Evolutionary conservation across 2,888 invertebrate genomes (phyloP).

Genomic region (Archips crataeganus): DNA sequence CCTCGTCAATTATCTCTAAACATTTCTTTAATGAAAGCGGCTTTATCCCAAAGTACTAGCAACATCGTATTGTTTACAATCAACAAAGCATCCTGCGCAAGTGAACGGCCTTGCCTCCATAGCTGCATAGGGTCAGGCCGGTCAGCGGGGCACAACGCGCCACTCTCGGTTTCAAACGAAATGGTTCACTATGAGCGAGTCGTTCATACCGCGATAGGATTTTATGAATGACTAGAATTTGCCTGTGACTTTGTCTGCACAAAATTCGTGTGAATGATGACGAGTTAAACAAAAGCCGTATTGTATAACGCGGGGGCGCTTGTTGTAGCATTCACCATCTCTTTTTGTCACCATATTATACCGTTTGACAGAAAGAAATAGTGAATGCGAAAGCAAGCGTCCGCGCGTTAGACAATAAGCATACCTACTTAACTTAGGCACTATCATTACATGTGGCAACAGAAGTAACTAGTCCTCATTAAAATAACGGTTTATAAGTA

Average conservation of each 20-base stretch:
- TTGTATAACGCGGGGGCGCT: too few species aligned
- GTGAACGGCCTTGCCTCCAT: conserved; percentile 69
- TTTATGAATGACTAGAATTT: not conserved
- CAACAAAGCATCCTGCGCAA: conserved; percentile 46
- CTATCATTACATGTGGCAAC: too few species aligned
- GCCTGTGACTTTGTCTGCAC: too few species aligned
- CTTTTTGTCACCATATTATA: too few species aligned
- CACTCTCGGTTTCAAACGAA: conserved; percentile 68
- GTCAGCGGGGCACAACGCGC: conserved; percentile 69
- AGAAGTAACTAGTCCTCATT: too few species aligned
- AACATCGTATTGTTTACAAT: conserved; percentile 29
- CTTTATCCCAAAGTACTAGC: not conserved
- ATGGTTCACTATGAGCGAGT: conserved; percentile 1
- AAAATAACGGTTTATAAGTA: not conserved
- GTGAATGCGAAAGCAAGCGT: too few species aligned
- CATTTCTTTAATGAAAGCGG: not conserved
- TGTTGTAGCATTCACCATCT: too few species aligned
- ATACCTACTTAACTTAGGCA: too few species aligned
- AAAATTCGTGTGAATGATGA: not conserved
- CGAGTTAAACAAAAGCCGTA: too few species aligned
- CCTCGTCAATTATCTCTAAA: not conserved
- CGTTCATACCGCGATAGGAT: not conserved
- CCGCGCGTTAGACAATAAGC: too few species aligned
- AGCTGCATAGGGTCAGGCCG: conserved; percentile 69
- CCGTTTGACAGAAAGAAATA: too few species aligned